Conservation (phyloP, 2,113 vertebrate species). For the Columbina picui region DNA sequence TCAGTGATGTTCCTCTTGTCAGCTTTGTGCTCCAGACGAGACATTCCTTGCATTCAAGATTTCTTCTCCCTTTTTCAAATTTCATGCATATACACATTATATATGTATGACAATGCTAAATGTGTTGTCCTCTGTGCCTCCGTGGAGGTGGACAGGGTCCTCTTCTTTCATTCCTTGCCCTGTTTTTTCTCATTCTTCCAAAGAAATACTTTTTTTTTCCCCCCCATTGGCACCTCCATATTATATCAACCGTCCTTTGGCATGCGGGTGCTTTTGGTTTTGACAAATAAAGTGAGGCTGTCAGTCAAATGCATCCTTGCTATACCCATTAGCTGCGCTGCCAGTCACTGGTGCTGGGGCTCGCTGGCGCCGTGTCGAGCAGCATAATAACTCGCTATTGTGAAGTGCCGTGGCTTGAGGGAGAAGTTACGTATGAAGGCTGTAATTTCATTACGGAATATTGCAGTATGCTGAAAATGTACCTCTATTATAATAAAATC, state of each 20-base stretch:
- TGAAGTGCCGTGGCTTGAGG: constrained; percentile 15
- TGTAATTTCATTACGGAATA: constrained; percentile 45
- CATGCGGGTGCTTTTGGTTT: not conserved
- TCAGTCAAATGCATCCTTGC: not conserved
- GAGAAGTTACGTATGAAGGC: not conserved
- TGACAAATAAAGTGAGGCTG: constrained; percentile 23
- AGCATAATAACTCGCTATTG: constrained; percentile 35
- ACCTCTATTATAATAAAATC: not conserved
- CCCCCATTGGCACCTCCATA: not conserved
- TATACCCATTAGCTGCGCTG: constrained; percentile 25
- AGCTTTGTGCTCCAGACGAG: not conserved
- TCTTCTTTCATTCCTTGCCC: not conserved
- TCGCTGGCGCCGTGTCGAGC: accelerated
- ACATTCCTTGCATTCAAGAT: not conserved
- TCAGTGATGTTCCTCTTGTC: not conserved
- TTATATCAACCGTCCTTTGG: not conserved
- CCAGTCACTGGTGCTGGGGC: not conserved
- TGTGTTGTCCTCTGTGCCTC: not conserved
- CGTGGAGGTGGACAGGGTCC: not conserved
- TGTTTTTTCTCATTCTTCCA: not conserved
- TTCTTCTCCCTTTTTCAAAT: not conserved
- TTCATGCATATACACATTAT: not conserved
- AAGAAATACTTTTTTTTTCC: not conserved
- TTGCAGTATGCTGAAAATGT: constrained; percentile 5
- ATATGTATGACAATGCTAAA: not conserved